A percentile compares a stretch with the other conserved stretches of the same genome.
Evolutionary conservation across 1,140 invertebrate genomes (phyloP).

Genomic region (Lordiphosa collinella): DNA sequence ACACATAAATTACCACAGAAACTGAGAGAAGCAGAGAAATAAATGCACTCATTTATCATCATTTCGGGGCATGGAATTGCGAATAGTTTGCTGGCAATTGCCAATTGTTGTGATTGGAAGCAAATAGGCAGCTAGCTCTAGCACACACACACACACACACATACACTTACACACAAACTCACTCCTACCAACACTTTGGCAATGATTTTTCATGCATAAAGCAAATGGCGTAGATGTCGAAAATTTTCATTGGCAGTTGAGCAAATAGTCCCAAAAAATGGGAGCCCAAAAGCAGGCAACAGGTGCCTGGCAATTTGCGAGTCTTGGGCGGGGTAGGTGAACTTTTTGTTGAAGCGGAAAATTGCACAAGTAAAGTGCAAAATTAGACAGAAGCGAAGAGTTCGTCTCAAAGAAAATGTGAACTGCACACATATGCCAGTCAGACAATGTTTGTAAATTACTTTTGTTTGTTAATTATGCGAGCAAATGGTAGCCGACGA

Average conservation of each 20-base stretch:
- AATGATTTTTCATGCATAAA: slow-evolving; percentile 49
- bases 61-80: slow-evolving; percentile 41
- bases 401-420: slow-evolving; percentile 36
- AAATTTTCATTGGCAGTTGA: slow-evolving; percentile 49
- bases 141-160: slow-evolving; percentile 13
- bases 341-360: slow-evolving; percentile 39
- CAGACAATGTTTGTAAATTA: slow-evolving; percentile 38
- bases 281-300: slow-evolving; percentile 19
- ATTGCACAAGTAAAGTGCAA: slow-evolving; percentile 56
- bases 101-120: slow-evolving; percentile 52
- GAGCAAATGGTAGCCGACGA: not conserved
- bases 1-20: slow-evolving; percentile 22
- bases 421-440: slow-evolving; percentile 14
- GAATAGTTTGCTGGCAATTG: slow-evolving; percentile 47
- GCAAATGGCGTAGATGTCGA: slow-evolving; percentile 45
- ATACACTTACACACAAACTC: slow-evolving; percentile 5
- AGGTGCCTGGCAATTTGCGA: slow-evolving; percentile 40
- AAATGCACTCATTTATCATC: slow-evolving; percentile 51
- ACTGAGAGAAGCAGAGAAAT: slow-evolving; percentile 13
- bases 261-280: slow-evolving; percentile 26
- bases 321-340: not conserved
- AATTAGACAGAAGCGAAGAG: slow-evolving; percentile 38
- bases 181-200: slow-evolving; percentile 11
- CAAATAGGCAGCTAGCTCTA: slow-evolving; percentile 20
- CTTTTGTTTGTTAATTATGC: slow-evolving; percentile 48